Percentiles rank a stretch among this genome's conserved stretches.
These are phyloP conservation scores for Gadopsis marmoratus DNA, from an alignment of 2,797 vertebrate species.

Conservation along the genomic window DNA sequence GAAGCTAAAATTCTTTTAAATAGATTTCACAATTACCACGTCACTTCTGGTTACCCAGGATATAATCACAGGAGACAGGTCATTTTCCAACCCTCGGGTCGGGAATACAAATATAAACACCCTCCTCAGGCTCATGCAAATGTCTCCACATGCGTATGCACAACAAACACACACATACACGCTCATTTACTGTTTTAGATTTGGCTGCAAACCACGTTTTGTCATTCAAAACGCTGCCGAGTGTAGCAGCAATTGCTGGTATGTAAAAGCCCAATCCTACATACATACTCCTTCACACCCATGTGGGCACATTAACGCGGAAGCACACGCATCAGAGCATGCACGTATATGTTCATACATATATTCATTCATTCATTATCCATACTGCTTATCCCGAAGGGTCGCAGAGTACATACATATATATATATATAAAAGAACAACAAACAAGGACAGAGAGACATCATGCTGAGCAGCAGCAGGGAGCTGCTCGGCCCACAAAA, in stretches of 20 bases:
- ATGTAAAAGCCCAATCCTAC: neutral
- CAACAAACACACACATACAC: constrained; percentile 18
- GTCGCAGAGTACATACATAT: constrained; percentile 4
- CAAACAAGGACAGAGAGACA: constrained; percentile 61
- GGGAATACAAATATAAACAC: constrained; percentile 76
- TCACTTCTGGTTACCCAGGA: constrained; percentile 84
- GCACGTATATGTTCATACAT: neutral
- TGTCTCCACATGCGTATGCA: constrained; percentile 27
- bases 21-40: constrained; percentile 86
- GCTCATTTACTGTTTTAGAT: constrained; percentile 1
- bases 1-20: constrained; percentile 84
- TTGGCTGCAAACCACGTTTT: neutral
- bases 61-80: constrained; percentile 85
- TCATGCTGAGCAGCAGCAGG: constrained; percentile 62
- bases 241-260: neutral
- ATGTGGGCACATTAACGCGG: constrained; percentile 21
- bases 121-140: constrained; percentile 62
- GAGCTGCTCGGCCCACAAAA: constrained; percentile 45
- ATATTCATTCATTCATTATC: too few species aligned
- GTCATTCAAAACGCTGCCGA: neutral
- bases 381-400: too few species aligned
- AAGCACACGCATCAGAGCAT: constrained; percentile 17
- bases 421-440: constrained; percentile 28
- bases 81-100: constrained; percentile 76
- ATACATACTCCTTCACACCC: neutral